Base-by-base conservation (phyloP, 2,888 invertebrate genomes). In the Lasioglossum malachurum region DNA sequence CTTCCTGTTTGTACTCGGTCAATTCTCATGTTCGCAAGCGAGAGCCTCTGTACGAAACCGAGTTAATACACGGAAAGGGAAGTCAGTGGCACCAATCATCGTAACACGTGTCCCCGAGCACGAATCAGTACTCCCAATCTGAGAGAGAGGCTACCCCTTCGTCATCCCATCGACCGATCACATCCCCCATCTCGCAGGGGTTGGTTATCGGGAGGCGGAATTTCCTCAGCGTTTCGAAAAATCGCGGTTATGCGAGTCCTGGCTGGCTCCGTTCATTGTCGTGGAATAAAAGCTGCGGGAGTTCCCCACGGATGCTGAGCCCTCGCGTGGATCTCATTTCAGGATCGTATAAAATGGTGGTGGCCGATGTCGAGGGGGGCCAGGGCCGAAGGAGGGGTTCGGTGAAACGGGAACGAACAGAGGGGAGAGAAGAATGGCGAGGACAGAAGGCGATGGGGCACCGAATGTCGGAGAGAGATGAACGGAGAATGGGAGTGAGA, bases 291-390 rank as follows among this genome's bases (percentile, higher is more conserved):
- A 85, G 85, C 84, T 69, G 78, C 77, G 84, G 78, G 82, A 89
- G 88, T 86, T 88, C 84, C 83, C 84, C 74, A 84, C 85, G 85
- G 82, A 82, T 88, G 88, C 88, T 88, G 88, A 82, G 77, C 87
- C 87, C 91, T 89, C 90, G 90, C 88, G 86, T 93, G 93, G 93
- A 93, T 94, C 94, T 94, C 94, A 94, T 94, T 94, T 93, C 92
- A 93, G 94, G 93, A 92, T 92, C 92, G 90, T 93, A 95, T 94
- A 94, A 95, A 94, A 94, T 93, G 92, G 92, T 92, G 91, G 80
- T 89, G 89, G 86, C 81, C 82, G 87, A 88, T 76, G 83, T 35
- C 75, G 84, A 75, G 60, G 75, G 44, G 60, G 60, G 14, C 16
- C 69, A 53, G 71, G 75, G 53, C 27, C 57, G 60, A 38, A 74